These are phyloP conservation scores for Tiliacea aurago DNA, from an alignment of 2,888 invertebrate genomes.

Conservation along the genomic window DNA sequence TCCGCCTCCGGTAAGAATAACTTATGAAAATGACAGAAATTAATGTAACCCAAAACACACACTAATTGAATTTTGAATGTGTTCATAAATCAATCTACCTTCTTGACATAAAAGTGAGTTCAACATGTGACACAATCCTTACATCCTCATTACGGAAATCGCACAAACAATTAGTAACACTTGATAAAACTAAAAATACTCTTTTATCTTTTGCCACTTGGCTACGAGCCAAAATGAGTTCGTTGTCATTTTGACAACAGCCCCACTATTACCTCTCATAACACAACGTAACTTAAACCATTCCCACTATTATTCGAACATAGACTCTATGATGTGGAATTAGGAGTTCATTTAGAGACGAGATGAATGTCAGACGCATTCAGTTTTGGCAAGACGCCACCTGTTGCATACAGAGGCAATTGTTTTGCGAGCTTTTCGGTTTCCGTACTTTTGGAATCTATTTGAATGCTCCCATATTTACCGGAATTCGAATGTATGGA, in stretches of 20 bases:
- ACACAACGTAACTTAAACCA: conserved; percentile 8
- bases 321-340: conserved; percentile 7
- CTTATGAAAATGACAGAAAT: too few species aligned
- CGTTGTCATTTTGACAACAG: conserved; percentile 73
- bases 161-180: conserved; percentile 31
- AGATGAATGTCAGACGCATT: conserved; percentile 39
- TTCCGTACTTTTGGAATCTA: conserved; percentile 36
- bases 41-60: too few species aligned
- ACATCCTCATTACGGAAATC: conserved; percentile 25
- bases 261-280: conserved; percentile 10
- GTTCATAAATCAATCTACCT: too few species aligned
- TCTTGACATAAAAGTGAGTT: neutral
- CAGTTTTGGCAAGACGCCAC: conserved; percentile 66
- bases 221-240: conserved; percentile 68
- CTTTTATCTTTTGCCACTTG: conserved; percentile 60
- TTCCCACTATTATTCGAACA: neutral
- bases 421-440: conserved; percentile 41
- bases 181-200: conserved; percentile 53
- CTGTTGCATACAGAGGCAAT: conserved; percentile 56
- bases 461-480: conserved; percentile 6
- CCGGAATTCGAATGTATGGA: conserved; percentile 7
- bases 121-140: conserved; percentile 21
- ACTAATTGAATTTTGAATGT: too few species aligned
- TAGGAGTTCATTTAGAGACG: conserved; percentile 14
- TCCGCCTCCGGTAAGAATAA: too few species aligned